Percentiles rank a stretch among this genome's conserved stretches.
Conservation (phyloP, 2,113 vertebrate species). For the human (Homo sapiens) region DNA sequence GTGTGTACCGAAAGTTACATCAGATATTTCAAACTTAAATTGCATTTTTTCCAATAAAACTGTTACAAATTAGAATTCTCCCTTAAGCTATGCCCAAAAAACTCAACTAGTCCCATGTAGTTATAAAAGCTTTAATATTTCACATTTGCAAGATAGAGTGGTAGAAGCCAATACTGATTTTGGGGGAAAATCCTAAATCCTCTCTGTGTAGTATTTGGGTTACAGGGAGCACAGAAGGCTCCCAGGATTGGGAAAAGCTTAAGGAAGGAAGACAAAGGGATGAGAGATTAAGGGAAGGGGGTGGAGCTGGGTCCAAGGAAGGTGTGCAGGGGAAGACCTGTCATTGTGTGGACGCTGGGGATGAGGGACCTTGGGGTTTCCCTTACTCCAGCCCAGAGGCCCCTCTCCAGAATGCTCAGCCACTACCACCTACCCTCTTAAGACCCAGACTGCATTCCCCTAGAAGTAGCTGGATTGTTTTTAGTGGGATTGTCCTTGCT, state of each 20-base stretch:
- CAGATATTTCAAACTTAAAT: neutral
- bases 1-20: neutral
- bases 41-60: neutral
- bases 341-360: neutral
- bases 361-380: neutral
- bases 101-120: neutral
- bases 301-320: neutral
- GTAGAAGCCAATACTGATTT: neutral
- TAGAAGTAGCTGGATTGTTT: neutral
- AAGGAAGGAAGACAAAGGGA: neutral
- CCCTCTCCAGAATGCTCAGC: neutral
- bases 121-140: neutral
- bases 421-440: fast-evolving
- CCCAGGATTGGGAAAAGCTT: neutral
- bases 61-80: neutral
- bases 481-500: neutral
- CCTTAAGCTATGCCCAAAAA: neutral
- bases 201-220: neutral
- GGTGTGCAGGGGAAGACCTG: neutral
- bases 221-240: neutral
- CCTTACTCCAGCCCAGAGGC: neutral
- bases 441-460: neutral
- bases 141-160: neutral
- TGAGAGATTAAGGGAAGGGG: neutral
- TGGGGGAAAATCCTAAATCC: neutral